Conservation (phyloP, 2,113 vertebrate genomes). For the Carassius gibelio region DNA sequence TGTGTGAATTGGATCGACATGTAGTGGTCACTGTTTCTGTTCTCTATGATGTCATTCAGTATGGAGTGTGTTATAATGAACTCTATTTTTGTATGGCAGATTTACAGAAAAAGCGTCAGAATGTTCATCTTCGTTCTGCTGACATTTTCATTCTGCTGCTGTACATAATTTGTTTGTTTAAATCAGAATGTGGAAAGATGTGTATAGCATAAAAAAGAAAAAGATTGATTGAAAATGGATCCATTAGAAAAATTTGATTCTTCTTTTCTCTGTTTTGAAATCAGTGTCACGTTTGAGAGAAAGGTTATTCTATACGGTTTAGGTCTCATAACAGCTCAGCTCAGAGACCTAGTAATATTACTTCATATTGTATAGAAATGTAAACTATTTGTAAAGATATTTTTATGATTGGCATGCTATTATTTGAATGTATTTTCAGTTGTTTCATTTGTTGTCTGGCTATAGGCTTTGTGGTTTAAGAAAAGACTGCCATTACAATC, state of each 20-base stretch:
- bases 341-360: constrained; percentile 44
- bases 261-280: constrained; percentile 16
- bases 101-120: constrained; percentile 59
- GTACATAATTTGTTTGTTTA: constrained; percentile 52
- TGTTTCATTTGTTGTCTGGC: constrained; percentile 66
- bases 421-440: constrained; percentile 75
- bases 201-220: constrained; percentile 15
- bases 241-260: constrained; percentile 5
- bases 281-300: constrained; percentile 28
- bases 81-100: constrained; percentile 74
- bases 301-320: constrained; percentile 39
- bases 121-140: constrained; percentile 66
- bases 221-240: background rate
- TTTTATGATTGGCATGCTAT: constrained; percentile 80
- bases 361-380: constrained; percentile 76
- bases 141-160: constrained; percentile 56
- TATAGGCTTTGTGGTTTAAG: constrained; percentile 61
- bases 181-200: constrained; percentile 36
- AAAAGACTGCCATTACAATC: constrained; percentile 59
- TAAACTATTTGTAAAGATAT: constrained; percentile 82
- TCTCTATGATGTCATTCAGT: constrained; percentile 32
- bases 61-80: constrained; percentile 53
- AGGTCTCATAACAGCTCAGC: constrained; percentile 28
- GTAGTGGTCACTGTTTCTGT: background rate
- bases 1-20: background rate